Conservation (phyloP, 2,797 vertebrate species). For the Alectoris magna region DNA sequence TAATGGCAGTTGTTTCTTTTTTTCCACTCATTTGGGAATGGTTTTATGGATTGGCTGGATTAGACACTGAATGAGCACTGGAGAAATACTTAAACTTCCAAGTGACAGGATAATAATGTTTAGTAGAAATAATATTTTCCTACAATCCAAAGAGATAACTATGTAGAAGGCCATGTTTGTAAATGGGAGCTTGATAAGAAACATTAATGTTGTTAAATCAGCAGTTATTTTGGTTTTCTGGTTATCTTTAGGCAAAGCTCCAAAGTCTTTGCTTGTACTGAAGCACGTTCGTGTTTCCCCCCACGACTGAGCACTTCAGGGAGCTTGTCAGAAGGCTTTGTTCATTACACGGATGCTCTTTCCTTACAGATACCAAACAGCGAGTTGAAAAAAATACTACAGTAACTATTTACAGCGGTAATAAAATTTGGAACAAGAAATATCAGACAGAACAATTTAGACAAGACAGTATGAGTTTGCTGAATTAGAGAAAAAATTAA, state of each 20-base stretch:
- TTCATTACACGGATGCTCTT: neutral
- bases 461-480: neutral
- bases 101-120: neutral
- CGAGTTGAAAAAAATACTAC: neutral
- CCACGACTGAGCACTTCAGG: neutral
- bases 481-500: neutral
- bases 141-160: neutral
- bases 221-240: neutral
- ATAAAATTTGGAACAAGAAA: neutral
- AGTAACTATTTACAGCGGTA: neutral
- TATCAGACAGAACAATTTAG: neutral
- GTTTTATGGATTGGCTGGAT: neutral
- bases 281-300: neutral
- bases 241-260: neutral
- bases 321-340: neutral
- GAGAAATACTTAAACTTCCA: neutral
- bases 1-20: neutral
- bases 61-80: neutral
- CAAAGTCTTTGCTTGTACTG: neutral
- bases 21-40: neutral
- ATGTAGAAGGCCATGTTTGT: neutral
- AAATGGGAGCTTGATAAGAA: neutral
- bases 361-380: neutral
- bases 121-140: neutral
- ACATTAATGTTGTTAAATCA: neutral